Evolutionary conservation across 2,888 invertebrate genomes (phyloP), one percentile per base, ranked within the genome.

Genomic region (Aphidoletes aphidimyza): DNA sequence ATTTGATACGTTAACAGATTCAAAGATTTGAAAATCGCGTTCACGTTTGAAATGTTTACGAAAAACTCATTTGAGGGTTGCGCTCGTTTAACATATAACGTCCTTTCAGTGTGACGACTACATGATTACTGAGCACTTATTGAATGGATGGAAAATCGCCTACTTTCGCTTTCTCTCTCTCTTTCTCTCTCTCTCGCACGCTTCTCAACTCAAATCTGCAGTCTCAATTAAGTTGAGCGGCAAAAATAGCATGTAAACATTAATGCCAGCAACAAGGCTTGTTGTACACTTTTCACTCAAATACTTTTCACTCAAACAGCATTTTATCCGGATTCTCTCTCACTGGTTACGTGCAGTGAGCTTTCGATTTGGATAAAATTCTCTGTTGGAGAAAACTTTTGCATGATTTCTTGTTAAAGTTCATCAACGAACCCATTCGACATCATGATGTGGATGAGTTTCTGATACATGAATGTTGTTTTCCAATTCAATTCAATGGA

Each of bases 1-100:
- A 54, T 69, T 30, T n/a, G 69, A 69, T 69, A 69, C 69, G 69
- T 69, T 69, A 69, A 69, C 26, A 69, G 69, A 69, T 69, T 69
- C 30, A n/a, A 69, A 30, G 30, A 69, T 69, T 69, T 69, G 30
- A 69, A 69, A 54, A 8, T 54, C 54, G 22, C 22, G 6, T 22
- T n/a, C 54, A 54, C 54, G 22, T 54, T 22, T 19, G 14, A 19
- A 22, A 54, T 6, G 2, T 54, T n/a, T 30, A 69, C 69, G 69
- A 69, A 34, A 30, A n/a, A n/a, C n/a, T n/a, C 9, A 69, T 30
- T 19, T 14, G 26, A 69, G 14, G 30, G 0, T 17, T 26, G 5
- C 69, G 69, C 69, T 6, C 54, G 54, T 0, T 69, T 11, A 30
- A 69, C 69, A 69, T 30, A n/a, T n/a, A n/a, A 30, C 69, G 69